Evolutionary conservation across 2,797 vertebrate species (phyloP).

Genomic region (Ptychobarbus kaznakovi): DNA sequence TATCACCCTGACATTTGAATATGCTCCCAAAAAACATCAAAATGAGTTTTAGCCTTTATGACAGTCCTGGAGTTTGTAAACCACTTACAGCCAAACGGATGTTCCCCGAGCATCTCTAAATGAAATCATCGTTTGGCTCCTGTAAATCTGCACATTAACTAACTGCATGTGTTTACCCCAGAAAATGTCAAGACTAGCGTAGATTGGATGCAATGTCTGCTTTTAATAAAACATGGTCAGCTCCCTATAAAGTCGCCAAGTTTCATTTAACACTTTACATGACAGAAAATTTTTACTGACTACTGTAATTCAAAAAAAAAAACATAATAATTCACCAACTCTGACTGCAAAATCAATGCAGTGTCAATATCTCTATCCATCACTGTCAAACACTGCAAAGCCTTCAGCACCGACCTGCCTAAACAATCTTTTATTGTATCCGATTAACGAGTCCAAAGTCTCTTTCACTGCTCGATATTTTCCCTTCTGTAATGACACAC

Average conservation of each 20-base stretch:
- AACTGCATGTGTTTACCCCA: conserved; percentile 45
- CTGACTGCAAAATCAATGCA: neutral
- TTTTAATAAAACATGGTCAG: conserved; percentile 45
- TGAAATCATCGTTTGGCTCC: neutral
- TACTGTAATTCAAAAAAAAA: conserved; percentile 20
- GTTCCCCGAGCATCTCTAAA: neutral
- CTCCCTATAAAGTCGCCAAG: conserved; percentile 12
- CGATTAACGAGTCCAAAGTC: conserved; percentile 26
- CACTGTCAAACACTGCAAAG: conserved; percentile 2
- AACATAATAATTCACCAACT: neutral
- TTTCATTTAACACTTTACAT: conserved; percentile 6
- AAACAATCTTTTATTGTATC: conserved; percentile 29
- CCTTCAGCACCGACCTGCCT: conserved; percentile 21
- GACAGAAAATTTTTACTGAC: neutral
- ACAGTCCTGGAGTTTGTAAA: neutral
- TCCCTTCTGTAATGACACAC: conserved; percentile 33
- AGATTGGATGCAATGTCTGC: conserved; percentile 55
- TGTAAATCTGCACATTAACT: conserved; percentile 33
- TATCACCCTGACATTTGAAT: neutral
- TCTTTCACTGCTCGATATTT: conserved; percentile 3
- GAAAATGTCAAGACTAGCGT: conserved; percentile 17
- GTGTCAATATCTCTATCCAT: conserved; percentile 17
- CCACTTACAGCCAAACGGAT: neutral
- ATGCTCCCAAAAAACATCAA: neutral
- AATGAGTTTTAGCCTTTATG: neutral